These are phyloP conservation scores for Pagetopsis macropterus DNA, from an alignment of 2,797 vertebrate species.

Conservation along the genomic window DNA sequence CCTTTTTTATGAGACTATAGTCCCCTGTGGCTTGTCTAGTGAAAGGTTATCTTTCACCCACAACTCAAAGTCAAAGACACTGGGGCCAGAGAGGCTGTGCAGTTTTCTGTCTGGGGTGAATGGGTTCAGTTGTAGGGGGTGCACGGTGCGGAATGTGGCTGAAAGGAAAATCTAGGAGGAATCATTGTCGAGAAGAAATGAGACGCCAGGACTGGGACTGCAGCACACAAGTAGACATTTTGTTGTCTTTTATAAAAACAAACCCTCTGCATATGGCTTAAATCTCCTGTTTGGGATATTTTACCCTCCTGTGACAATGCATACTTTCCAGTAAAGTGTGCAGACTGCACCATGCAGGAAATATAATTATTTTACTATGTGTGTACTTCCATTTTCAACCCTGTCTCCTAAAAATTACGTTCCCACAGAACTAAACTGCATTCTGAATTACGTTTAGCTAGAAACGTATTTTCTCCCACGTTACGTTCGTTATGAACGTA, in stretches of 20 bases:
- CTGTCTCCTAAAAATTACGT: no score
- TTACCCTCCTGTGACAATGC: constrained; percentile 37
- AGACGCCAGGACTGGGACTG: constrained; percentile 60
- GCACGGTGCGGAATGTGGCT: constrained; percentile 71
- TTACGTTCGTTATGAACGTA: no score
- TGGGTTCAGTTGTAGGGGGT: constrained; percentile 76
- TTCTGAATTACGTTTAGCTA: no score
- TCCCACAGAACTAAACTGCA: no score
- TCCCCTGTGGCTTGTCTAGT: constrained; percentile 45
- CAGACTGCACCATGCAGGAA: background rate
- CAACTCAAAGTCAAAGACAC: constrained; percentile 73
- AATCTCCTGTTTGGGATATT: constrained; percentile 40
- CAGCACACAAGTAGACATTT: constrained; percentile 46
- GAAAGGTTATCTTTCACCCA: constrained; percentile 68
- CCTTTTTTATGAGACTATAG: constrained; percentile 40
- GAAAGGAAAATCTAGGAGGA: constrained; percentile 76
- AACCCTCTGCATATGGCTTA: constrained; percentile 48
- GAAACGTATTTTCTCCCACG: no score
- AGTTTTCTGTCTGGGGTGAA: constrained; percentile 76
- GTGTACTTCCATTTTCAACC: background rate
- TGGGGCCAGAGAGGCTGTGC: constrained; percentile 57
- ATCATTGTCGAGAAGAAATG: constrained; percentile 73
- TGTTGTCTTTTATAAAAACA: constrained; percentile 51
- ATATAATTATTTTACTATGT: constrained; percentile 3
- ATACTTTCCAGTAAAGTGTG: constrained; percentile 11